phyloP scores from a whole-genome alignment of 2,888 invertebrate species.

The Metopia argyrocephala region DNA sequence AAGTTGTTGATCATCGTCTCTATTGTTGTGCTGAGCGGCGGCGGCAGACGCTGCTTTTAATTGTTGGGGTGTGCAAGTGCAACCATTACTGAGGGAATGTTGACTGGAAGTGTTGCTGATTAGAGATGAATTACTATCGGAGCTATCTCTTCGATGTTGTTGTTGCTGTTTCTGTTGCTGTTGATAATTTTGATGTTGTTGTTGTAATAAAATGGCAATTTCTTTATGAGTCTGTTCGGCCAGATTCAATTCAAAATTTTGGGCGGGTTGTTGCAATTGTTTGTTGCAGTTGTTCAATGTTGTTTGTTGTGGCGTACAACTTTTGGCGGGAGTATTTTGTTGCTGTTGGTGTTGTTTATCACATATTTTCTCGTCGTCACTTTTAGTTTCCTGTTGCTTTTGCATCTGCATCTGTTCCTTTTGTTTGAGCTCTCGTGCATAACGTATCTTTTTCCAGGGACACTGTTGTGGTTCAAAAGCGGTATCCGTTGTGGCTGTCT shows the following conservation, averaged over 20 bases:
- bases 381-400: constrained; percentile 63
- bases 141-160: constrained; percentile 76
- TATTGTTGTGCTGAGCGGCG: constrained; percentile 72
- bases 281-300: constrained; percentile 24
- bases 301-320: not conserved
- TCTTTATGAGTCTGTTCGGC: constrained; percentile 68
- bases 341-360: constrained; percentile 38
- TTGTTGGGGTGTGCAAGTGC: constrained; percentile 72
- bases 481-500: not conserved
- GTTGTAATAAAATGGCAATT: constrained; percentile 70
- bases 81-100: constrained; percentile 70
- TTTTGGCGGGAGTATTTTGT: not conserved
- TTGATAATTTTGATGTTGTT: constrained; percentile 68
- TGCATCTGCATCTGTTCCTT: constrained; percentile 71
- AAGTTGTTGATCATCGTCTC: constrained; percentile 47
- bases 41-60: constrained; percentile 69
- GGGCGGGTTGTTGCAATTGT: constrained; percentile 43
- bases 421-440: constrained; percentile 77
- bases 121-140: constrained; percentile 77
- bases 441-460: constrained; percentile 79
- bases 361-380: too few species aligned
- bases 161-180: constrained; percentile 67
- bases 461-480: constrained; percentile 76
- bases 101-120: constrained; percentile 76
- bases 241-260: constrained; percentile 57